Conservation (phyloP, 2,113 vertebrate genomes). For the Ptilorrhoa leucosticta region DNA sequence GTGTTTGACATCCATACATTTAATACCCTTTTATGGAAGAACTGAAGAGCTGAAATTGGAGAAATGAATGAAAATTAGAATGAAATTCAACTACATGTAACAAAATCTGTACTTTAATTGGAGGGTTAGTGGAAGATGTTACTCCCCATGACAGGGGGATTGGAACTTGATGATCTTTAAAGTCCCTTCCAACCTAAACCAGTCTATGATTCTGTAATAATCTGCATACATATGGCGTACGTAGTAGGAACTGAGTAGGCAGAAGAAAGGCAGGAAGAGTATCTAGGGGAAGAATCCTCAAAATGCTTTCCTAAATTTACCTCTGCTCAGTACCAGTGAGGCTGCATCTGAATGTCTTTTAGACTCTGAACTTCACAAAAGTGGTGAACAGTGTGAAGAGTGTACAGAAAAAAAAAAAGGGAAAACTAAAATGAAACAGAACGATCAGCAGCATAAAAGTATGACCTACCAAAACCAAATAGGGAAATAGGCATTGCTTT, state of each 20-base stretch:
- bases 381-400: neutral
- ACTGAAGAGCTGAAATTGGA: neutral
- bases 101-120: neutral
- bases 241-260: neutral
- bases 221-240: neutral
- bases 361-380: neutral
- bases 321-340: neutral
- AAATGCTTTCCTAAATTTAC: neutral
- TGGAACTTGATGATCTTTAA: accelerated
- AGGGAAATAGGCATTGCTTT: neutral
- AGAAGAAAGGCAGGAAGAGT: neutral
- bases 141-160: no score
- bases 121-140: neutral
- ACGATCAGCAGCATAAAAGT: neutral
- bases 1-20: neutral
- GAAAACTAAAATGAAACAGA: neutral
- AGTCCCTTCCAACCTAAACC: neutral
- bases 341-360: neutral
- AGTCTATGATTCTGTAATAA: neutral
- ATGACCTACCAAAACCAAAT: neutral
- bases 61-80: neutral
- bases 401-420: neutral
- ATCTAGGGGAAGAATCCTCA: neutral
- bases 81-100: neutral
- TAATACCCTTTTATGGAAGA: neutral